Evolutionary conservation across 35 echinoderm and acorn worm genomes (phyloP), one percentile per base, ranked within the genome.

Genomic region (Acanthaster planci): DNA sequence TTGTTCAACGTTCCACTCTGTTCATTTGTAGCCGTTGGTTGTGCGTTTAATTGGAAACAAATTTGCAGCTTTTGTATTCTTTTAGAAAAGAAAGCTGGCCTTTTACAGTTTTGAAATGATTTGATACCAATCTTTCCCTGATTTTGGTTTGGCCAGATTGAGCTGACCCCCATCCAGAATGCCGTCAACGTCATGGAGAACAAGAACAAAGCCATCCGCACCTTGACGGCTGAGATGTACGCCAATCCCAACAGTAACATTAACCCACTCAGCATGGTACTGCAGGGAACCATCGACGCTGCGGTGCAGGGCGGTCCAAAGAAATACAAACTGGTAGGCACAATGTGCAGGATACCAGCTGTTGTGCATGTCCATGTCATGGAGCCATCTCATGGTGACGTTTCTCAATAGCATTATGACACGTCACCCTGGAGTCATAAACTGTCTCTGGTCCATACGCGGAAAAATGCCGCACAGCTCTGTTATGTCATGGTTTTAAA

Each of bases 211-310:
- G 36, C 67, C 17, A 57, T 97, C 51, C 30, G 38, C n/a, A 82
- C 55, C 40, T 18, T 47, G 5, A 76, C 79, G 27, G 76, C 77
- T 51, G 31, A 55, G 30, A 84, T 86, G 31, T 22, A 86, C 7
- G 38, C 60, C 3, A 44, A 89, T 22, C 76, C 87, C 2, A 79
- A 82, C 36, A 39, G 67, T 14, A 86, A 85, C 67, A 92, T 89
- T 32, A 89, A 77, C 77, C 90, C 81, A 47, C 78, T 97, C 27
- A 97, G 90, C 75, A 84, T 86, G 76, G 52, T 81, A n/a, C 83
- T 97, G 31, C 81, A 92, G 36, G 94, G 94, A 5, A 92, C 87
- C 39, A 92, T 97, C 53, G 94, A 97, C 55, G 94, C 94, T 51
- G 94, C 94, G 30, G 94, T 97, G 7, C 57, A 58, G 85, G 94